Evolutionary conservation across 1,140 invertebrate species (phyloP).

Genomic region (fruit fly (Drosophila melanogaster)): DNA sequence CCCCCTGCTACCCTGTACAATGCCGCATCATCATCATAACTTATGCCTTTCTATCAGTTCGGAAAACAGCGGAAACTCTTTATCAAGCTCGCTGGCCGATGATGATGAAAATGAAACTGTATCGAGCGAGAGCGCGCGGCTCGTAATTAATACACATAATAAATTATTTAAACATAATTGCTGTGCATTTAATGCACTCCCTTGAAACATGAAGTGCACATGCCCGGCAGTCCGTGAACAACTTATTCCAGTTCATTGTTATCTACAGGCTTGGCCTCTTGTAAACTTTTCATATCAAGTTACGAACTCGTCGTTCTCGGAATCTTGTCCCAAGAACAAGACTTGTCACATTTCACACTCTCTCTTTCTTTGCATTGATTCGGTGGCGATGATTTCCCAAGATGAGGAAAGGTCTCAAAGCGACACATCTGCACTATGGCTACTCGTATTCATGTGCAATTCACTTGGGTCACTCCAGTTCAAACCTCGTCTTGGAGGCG

Average conservation of each 20-base stretch:
- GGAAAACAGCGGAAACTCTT: slow-evolving; percentile 32
- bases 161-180: slow-evolving; percentile 73
- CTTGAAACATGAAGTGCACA: slow-evolving; percentile 44
- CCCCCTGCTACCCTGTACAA: not conserved
- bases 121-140: not conserved
- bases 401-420: slow-evolving; percentile 42
- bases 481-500: slow-evolving; percentile 5
- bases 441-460: slow-evolving; percentile 33
- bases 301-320: slow-evolving; percentile 59
- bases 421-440: slow-evolving; percentile 31
- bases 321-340: slow-evolving; percentile 48
- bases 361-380: slow-evolving; percentile 2
- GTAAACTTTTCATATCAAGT: slow-evolving; percentile 78
- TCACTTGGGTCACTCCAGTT: slow-evolving; percentile 36
- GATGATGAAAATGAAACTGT: not conserved
- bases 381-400: slow-evolving; percentile 53
- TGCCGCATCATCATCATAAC: slow-evolving; percentile 2
- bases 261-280: slow-evolving; percentile 66
- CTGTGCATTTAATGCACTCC: slow-evolving; percentile 34
- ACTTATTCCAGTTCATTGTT: slow-evolving; percentile 51
- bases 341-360: slow-evolving; percentile 67
- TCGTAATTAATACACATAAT: slow-evolving; percentile 75
- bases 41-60: slow-evolving; percentile 5
- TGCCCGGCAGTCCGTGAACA: slow-evolving; percentile 18
- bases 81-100: slow-evolving; percentile 29